Base-by-base conservation (phyloP, 2,797 vertebrate species). In the Psittacula derbiana region DNA sequence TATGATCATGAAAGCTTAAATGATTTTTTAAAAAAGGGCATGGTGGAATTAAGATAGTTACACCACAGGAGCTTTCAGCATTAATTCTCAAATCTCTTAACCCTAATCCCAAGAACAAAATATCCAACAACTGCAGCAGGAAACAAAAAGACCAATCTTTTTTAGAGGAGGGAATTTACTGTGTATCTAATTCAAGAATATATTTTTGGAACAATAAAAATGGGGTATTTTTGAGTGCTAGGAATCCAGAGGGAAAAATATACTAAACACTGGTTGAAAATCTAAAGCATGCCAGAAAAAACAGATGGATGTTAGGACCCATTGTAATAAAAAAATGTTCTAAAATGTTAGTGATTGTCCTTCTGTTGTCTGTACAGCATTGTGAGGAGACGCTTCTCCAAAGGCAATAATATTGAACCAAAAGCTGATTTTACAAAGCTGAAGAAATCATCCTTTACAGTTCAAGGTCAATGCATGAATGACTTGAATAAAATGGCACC, bases 181-280 rank as follows among this genome's bases (percentile, higher is more conserved):
- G 60, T 28, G 36, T 55, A 70, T 80, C 58, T 82, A 88, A 95
- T 80, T 93, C 66, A 84, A 82, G 67, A 71, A 66, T 31, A 9
- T 81, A 88, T 94, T 93, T 96, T 80, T 2, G 4, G 90, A 88
- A 81, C 83, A 95, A 88, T 60, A 86, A 94, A 67, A 95, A 44
- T 6, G 17, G 61, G 80, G 28, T 82, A 74, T 84, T 92, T 95
- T 53, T 93, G 67, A 76, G 36, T 36, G 49, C 80, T 87, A 92
- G 52, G 86, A 90, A 91, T 92, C 55, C 70, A 92, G 78, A 91
- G 67, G 31, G 61, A 61, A 71, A 92, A 93, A 90, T 16, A 41
- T 76, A 60, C 60, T 80, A 93, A 94, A 85, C 15, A 41, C 25
- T 61, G 79, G 64, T 52, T 87, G 81, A 80, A 94, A 91, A 71